phyloP scores from a whole-genome alignment of 2,113 vertebrate species.

The Urocynchramus pylzowi region DNA sequence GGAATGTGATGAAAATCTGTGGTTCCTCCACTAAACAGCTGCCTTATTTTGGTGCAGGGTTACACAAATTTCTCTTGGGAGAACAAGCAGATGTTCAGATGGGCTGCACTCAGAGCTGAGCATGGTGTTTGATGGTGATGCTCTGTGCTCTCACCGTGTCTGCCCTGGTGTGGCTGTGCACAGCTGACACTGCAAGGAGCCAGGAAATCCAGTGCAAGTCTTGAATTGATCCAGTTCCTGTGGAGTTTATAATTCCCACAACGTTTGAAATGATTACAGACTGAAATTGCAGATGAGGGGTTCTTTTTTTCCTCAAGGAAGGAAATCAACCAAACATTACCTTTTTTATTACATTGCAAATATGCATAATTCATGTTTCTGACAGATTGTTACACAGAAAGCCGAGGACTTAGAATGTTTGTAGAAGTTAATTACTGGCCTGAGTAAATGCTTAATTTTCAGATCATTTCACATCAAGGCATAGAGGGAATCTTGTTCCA shows the following conservation, averaged over 20 bases:
- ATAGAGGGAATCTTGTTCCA: not conserved
- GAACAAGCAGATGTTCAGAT: rapidly evolving
- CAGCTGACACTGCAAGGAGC: rapidly evolving
- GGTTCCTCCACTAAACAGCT: not conserved
- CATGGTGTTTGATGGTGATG: rapidly evolving
- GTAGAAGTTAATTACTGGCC: not conserved
- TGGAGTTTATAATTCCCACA: not conserved
- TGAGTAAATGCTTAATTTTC: not conserved
- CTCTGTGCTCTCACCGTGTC: rapidly evolving
- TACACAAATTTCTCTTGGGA: not conserved
- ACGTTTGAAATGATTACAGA: rapidly evolving
- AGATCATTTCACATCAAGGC: not conserved
- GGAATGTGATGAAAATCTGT: not conserved
- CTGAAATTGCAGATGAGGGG: not conserved
- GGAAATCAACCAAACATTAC: not conserved
- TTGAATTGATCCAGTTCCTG: not conserved
- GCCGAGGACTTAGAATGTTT: not conserved
- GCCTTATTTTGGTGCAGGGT: not conserved
- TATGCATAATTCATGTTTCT: not conserved
- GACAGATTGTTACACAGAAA: not conserved
- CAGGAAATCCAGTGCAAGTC: not conserved
- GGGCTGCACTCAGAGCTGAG: not conserved
- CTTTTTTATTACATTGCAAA: not conserved
- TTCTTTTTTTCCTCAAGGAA: not conserved
- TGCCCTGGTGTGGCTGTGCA: not conserved